Evolutionary conservation across 1,140 invertebrate species (phyloP).

Genomic region (Phymorhynchus buccinoides): DNA sequence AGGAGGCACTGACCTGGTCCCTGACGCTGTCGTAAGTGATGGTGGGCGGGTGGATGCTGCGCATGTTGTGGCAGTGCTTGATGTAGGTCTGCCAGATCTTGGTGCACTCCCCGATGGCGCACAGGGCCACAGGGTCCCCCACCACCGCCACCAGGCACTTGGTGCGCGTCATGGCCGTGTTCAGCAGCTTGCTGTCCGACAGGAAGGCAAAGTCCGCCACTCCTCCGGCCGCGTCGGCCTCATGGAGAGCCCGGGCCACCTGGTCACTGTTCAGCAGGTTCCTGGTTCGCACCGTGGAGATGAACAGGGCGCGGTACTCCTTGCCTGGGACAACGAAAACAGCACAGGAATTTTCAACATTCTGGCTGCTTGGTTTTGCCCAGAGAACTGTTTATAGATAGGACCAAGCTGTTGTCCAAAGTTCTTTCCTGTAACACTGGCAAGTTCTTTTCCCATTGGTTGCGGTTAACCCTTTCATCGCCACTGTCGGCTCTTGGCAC

Average conservation of each 20-base stretch:
- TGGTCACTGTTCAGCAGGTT: constrained; percentile 78
- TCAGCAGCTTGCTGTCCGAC: constrained; percentile 86
- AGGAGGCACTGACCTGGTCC: constrained; percentile 54
- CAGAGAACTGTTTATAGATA: no score
- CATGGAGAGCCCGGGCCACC: constrained; percentile 43
- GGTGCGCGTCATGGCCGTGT: constrained; percentile 89
- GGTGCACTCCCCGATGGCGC: constrained; percentile 65
- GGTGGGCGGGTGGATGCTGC: constrained; percentile 59
- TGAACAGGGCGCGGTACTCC: constrained; percentile 87
- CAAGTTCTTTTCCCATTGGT: no score
- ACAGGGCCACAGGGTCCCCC: constrained; percentile 85
- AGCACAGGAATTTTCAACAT: no score
- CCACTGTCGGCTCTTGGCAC: no score
- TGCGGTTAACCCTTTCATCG: no score
- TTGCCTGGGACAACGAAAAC: constrained; percentile 78
- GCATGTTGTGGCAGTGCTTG: constrained; percentile 68
- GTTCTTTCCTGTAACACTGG: no score
- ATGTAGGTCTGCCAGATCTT: constrained; percentile 65
- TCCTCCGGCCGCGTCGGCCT: constrained; percentile 71
- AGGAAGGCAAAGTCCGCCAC: constrained; percentile 87
- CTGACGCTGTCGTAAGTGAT: constrained; percentile 60
- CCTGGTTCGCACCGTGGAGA: constrained; percentile 87
- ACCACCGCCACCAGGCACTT: constrained; percentile 89
- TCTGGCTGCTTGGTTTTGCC: no score
- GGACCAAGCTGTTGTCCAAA: no score